phyloP scores from a whole-genome alignment of 2,113 vertebrate species.

The Mustela nigripes region DNA sequence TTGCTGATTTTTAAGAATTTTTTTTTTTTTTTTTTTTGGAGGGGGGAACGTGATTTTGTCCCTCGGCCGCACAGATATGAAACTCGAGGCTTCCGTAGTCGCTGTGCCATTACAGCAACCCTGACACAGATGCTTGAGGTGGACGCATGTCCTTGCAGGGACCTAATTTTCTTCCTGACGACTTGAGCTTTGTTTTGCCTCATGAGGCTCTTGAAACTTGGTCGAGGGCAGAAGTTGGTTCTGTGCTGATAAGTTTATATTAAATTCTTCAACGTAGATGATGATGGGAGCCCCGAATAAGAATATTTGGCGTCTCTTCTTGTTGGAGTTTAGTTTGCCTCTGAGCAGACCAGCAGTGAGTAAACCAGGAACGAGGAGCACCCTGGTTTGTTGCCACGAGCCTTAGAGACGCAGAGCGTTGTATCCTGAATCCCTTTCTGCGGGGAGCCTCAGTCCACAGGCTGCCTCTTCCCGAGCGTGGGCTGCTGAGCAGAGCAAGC shows the following conservation, averaged over 20 bases:
- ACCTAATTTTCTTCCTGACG: background rate
- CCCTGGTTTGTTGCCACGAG: rapidly evolving
- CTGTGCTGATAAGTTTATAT: background rate
- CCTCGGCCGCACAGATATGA: rapidly evolving
- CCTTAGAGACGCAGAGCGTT: no score
- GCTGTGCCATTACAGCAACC: rapidly evolving
- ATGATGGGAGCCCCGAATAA: no score
- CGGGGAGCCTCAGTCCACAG: background rate
- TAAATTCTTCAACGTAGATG: background rate
- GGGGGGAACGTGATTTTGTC: no score
- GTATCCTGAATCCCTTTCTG: rapidly evolving
- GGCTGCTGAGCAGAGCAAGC: background rate
- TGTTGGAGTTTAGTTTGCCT: background rate
- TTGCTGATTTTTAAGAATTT: background rate
- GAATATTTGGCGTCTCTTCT: background rate
- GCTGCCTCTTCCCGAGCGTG: background rate
- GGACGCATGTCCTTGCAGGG: background rate
- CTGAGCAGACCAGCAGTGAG: background rate
- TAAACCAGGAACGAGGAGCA: background rate
- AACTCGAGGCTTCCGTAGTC: background rate
- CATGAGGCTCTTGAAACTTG: background rate
- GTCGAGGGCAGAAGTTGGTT: background rate
- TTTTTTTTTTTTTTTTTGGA: no score
- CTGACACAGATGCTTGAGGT: rapidly evolving
- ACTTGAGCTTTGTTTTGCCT: background rate